A percentile compares a stretch with the other conserved stretches of the same genome.
phyloP scores from a whole-genome alignment of 1,140 invertebrate genomes.

The Plodia interpunctella region DNA sequence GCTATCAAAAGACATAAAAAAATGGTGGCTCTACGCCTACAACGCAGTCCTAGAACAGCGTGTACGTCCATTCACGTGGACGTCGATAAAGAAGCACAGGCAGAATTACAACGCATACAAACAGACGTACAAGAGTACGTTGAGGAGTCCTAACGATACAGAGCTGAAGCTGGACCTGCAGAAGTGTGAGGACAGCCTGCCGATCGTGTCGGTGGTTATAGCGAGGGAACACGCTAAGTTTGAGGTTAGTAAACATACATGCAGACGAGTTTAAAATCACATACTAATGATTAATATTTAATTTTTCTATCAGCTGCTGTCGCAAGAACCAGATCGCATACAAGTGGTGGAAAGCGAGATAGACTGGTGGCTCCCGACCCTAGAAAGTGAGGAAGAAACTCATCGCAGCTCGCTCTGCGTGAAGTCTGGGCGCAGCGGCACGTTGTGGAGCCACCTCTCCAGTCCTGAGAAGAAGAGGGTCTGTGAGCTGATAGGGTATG shows the following conservation, averaged over 20 bases:
- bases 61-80: constrained; percentile 86
- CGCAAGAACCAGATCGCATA: constrained; percentile 78
- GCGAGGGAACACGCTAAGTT: constrained; percentile 89
- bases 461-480: constrained; percentile 81
- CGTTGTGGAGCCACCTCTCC: constrained; percentile 82
- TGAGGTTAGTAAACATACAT: constrained; percentile 71
- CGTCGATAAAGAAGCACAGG: constrained; percentile 83
- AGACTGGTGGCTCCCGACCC: constrained; percentile 73
- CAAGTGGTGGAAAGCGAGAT: constrained; percentile 72
- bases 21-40: constrained; percentile 90
- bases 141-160: constrained; percentile 84
- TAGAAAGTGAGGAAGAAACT: constrained; percentile 39
- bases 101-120: constrained; percentile 85
- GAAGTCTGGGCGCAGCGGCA: constrained; percentile 74
- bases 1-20: constrained; percentile 69
- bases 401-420: constrained; percentile 57
- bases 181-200: constrained; percentile 85
- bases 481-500: constrained; percentile 80
- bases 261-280: not conserved
- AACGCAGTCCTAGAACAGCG: constrained; percentile 84
- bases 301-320: constrained; percentile 64
- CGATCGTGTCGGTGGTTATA: constrained; percentile 86
- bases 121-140: constrained; percentile 83
- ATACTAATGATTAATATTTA: not conserved
- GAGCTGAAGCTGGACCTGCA: constrained; percentile 85